phyloP scores from a whole-genome alignment of 2,888 invertebrate genomes.

The Odontomyia ornata region DNA sequence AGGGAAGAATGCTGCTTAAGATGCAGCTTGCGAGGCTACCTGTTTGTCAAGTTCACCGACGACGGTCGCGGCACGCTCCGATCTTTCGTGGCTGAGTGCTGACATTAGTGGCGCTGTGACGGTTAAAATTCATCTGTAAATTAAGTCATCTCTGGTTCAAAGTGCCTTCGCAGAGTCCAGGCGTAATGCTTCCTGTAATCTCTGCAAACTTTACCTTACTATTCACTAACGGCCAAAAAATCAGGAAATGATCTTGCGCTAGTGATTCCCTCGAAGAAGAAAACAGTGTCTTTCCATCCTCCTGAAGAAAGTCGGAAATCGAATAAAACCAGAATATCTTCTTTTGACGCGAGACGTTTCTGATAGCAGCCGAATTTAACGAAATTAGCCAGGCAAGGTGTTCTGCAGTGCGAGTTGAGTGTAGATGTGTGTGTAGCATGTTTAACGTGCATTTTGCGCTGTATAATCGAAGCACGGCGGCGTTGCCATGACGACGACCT shows the following conservation, averaged over 20 bases:
- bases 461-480: slow-evolving; percentile 25
- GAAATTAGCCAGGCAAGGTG: slow-evolving; percentile 14
- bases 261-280: too few species aligned
- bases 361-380: neutral
- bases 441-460: slow-evolving; percentile 9
- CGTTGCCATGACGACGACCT: slow-evolving; percentile 44
- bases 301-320: too few species aligned
- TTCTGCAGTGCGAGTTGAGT: neutral
- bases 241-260: neutral
- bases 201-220: neutral
- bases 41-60: slow-evolving; percentile 30
- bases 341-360: too few species aligned
- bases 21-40: slow-evolving; percentile 9
- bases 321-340: too few species aligned
- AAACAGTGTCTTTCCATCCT: too few species aligned
- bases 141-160: neutral
- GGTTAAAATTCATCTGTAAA: neutral
- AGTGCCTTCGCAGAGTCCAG: neutral
- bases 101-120: neutral
- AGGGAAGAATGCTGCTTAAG: neutral
- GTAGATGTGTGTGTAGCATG: neutral
- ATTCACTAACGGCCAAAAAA: neutral
- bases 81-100: neutral
- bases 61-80: neutral
- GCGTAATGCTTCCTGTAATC: neutral